Evolutionary conservation across 2,113 vertebrate species (phyloP), one percentile per base, ranked within the genome.

Genomic region (Chaetura pelagica): DNA sequence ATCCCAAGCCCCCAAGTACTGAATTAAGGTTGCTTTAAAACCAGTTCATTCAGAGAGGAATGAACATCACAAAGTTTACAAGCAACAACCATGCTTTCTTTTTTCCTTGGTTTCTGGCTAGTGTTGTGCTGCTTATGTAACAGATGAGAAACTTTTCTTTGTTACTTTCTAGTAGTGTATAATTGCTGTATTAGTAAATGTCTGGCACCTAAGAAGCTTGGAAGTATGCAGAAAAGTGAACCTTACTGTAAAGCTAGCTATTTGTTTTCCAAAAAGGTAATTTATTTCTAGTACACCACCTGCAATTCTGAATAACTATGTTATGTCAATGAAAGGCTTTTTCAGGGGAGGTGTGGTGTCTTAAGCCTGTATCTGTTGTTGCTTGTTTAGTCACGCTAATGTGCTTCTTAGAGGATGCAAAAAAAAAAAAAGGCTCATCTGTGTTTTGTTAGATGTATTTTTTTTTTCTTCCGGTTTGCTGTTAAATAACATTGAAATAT

Each of bases 261-360:
- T 34, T 58, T 46, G 16, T 42, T 73, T 88, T 92, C 46, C 13
- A 79, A 19, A 77, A 89, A 44, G 16, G 12, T 8, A 42, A 20
- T 52, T 73, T 76, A 27, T 48, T 92, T 89, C 17, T 27, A 52
- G n/a, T 49, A 40, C 0, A 51, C 8, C 8, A 75, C 38, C 34
- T 81, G 24, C 35, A 57, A 1, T 54, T 57, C 15, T 52, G 27
- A 24, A 11, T 76, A 84, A 17, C 15, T 35, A 4, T 2, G 0
- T 77, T 40, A 34, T 29, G 49, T 34, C 46, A 59, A 5, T 63
- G 68, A 35, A 86, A 44, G 40, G n/a, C 3, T 19, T 52, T 23
- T 26, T 15, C 15, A 26, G 12, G 21, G 7, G n/a, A 35, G 19
- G 0, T 68, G 0, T 72, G 24, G 9, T 84, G 19, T 72, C 26